Conservation (phyloP, 2,888 invertebrate species). For the Drosophila falleni region DNA sequence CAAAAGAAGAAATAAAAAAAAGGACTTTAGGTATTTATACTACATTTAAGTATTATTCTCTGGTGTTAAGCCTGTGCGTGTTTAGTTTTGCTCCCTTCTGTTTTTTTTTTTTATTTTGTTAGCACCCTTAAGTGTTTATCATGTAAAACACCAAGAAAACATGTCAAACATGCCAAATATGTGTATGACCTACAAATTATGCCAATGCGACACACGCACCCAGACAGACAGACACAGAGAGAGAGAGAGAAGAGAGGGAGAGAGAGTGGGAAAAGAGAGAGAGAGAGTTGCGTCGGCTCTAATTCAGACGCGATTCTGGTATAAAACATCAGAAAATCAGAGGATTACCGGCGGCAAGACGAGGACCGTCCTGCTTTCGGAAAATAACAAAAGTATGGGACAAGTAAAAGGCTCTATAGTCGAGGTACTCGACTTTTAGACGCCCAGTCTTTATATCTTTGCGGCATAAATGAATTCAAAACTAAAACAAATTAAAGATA, state of each 20-base stretch:
- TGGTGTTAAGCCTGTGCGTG: conserved; percentile 27
- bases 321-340: conserved; percentile 49
- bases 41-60: background rate
- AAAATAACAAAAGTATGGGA: background rate
- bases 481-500: no score
- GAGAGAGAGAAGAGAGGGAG: background rate
- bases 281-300: no score
- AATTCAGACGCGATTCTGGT: conserved; percentile 18
- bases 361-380: background rate
- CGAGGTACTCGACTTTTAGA: background rate
- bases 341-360: conserved; percentile 41
- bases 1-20: background rate
- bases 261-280: background rate
- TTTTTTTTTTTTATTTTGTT: conserved; percentile 32
- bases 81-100: conserved; percentile 15
- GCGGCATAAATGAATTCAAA: no score
- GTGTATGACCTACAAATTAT: conserved; percentile 82
- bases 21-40: background rate
- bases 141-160: conserved; percentile 78
- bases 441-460: no score
- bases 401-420: background rate
- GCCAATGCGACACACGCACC: conserved; percentile 63
- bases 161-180: conserved; percentile 81
- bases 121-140: conserved; percentile 77
- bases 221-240: conserved; percentile 8